Conservation (phyloP, 2,113 vertebrate species). For the Bucco capensis region DNA sequence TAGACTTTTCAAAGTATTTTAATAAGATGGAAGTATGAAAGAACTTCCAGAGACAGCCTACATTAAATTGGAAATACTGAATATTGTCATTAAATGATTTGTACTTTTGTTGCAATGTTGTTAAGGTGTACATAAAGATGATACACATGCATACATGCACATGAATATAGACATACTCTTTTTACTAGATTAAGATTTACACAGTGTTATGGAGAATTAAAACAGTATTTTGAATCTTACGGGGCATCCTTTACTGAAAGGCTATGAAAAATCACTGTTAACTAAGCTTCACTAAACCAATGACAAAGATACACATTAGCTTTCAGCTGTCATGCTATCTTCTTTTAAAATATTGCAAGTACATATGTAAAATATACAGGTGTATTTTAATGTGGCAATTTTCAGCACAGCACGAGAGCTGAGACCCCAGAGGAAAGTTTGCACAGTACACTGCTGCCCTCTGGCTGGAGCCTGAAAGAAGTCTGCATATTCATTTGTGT, state of each 20-base stretch:
- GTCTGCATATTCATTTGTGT: neutral
- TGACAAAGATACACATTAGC: neutral
- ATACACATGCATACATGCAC: neutral
- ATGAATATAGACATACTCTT: neutral
- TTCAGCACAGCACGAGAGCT: neutral
- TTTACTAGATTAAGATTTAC: neutral
- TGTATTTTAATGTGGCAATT: neutral
- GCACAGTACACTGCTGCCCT: conserved; percentile 66
- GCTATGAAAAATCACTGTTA: neutral
- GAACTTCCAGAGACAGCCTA: rapidly evolving
- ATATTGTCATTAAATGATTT: neutral
- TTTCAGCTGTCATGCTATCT: neutral
- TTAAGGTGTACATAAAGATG: neutral
- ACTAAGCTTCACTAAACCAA: neutral
- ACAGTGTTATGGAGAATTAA: neutral
- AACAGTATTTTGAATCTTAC: neutral
- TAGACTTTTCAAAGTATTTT: neutral
- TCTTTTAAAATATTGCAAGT: neutral
- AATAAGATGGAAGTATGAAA: neutral
- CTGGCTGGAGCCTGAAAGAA: conserved; percentile 43
- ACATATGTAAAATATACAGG: neutral
- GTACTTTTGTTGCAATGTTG: neutral
- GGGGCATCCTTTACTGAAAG: neutral
- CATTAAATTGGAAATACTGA: neutral
- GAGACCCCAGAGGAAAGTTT: neutral